These are phyloP conservation scores for Zaprionus capensis DNA, from an alignment of 1,140 invertebrate genomes.

Conservation along the genomic window DNA sequence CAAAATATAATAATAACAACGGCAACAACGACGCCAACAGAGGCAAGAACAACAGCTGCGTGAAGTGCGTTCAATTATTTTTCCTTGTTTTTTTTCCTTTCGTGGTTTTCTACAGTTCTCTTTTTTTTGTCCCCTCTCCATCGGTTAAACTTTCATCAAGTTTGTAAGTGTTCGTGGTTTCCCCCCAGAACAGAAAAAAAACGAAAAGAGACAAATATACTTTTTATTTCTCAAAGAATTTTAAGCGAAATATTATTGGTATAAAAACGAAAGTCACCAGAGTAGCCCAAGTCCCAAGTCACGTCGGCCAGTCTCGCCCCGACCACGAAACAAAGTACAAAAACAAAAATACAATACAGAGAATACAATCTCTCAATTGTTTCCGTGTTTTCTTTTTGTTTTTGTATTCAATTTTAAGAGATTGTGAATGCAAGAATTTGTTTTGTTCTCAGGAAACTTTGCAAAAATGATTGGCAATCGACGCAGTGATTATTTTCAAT, in stretches of 20 bases:
- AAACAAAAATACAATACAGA: neutral
- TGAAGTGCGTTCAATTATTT: constrained; percentile 77
- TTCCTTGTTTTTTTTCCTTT: constrained; percentile 36
- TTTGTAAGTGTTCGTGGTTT: constrained; percentile 32
- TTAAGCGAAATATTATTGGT: constrained; percentile 66
- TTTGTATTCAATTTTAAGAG: constrained; percentile 23
- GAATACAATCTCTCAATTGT: constrained; percentile 21
- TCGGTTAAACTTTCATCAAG: constrained; percentile 75
- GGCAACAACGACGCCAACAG: constrained; percentile 29
- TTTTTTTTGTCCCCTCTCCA: constrained; percentile 20
- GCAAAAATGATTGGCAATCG: neutral
- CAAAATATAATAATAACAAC: constrained; percentile 35
- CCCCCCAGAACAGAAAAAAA: constrained; percentile 9
- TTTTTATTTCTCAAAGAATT: constrained; percentile 49
- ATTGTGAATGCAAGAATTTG: constrained; percentile 16
- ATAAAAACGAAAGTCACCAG: constrained; percentile 46
- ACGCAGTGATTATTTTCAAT: neutral
- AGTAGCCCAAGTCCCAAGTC: constrained; percentile 26
- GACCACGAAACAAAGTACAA: constrained; percentile 25
- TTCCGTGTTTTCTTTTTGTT: constrained; percentile 19
- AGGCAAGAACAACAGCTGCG: constrained; percentile 68
- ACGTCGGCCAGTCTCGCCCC: constrained; percentile 14
- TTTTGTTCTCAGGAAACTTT: constrained; percentile 8
- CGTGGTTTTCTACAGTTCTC: constrained; percentile 12
- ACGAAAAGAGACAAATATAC: constrained; percentile 41